Evolutionary conservation across 2,797 vertebrate genomes (phyloP).

Genomic region (Aselliscus stoliczkanus): DNA sequence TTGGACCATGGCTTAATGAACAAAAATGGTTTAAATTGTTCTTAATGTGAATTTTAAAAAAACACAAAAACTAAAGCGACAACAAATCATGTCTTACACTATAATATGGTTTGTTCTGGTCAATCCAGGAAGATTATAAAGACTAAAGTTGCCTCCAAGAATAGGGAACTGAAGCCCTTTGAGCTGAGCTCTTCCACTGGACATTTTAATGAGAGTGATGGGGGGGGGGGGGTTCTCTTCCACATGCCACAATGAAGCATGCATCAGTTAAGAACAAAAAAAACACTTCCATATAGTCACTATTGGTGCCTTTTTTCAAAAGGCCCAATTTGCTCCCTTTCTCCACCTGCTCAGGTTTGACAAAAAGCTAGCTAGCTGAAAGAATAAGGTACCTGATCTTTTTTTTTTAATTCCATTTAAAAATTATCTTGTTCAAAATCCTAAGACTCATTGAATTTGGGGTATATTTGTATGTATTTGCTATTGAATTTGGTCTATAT

Average conservation of each 20-base stretch:
- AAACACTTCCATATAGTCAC: not conserved
- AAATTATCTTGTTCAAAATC: slow-evolving; percentile 8
- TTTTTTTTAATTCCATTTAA: not conserved
- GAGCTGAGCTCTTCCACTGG: not conserved
- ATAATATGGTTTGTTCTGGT: not conserved
- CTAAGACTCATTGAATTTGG: not conserved
- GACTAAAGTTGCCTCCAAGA: not conserved
- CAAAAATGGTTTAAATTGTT: not conserved
- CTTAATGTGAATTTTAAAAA: not conserved
- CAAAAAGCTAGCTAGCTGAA: not conserved
- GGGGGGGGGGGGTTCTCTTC: not conserved
- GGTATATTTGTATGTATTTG: not conserved
- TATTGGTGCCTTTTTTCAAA: not conserved
- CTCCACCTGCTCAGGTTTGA: not conserved
- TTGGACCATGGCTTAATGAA: not conserved
- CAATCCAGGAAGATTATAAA: not conserved
- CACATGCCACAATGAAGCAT: not conserved
- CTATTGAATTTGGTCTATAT: not conserved
- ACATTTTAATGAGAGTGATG: not conserved
- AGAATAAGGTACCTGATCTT: not conserved
- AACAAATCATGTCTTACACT: not conserved
- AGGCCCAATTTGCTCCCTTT: not conserved
- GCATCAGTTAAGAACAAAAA: not conserved
- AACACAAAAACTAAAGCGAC: not conserved
- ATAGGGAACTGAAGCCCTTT: not conserved